phyloP scores from a whole-genome alignment of 2,797 vertebrate species.

The Acropternis orthonyx region DNA sequence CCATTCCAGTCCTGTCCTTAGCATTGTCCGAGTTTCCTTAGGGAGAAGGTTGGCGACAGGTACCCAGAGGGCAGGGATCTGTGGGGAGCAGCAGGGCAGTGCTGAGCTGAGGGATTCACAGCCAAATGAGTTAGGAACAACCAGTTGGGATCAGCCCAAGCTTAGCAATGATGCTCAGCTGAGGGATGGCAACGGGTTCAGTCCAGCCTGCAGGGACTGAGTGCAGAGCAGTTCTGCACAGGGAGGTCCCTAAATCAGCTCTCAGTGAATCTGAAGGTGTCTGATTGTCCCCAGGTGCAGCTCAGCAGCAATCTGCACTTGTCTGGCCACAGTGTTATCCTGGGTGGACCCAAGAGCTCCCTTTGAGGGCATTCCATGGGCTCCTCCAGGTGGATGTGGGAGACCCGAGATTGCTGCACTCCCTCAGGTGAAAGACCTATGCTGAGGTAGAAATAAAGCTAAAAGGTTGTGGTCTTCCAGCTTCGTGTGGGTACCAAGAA shows the following conservation, averaged over 20 bases:
- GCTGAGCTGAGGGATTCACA: accelerated
- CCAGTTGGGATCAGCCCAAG: accelerated
- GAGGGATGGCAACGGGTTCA: neutral
- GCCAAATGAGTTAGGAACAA: neutral
- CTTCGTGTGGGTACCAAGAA: neutral
- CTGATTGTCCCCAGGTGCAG: neutral
- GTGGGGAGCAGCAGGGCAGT: neutral
- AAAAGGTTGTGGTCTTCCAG: neutral
- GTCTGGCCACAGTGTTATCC: neutral
- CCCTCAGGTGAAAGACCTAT: neutral
- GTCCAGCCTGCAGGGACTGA: neutral
- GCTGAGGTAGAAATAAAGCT: neutral
- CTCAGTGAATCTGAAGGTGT: neutral
- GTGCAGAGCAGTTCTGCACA: neutral
- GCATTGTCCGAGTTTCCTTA: neutral
- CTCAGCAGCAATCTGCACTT: neutral
- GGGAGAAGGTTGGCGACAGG: neutral
- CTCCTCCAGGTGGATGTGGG: neutral
- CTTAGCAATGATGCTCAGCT: neutral
- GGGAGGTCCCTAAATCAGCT: neutral
- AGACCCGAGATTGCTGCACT: neutral
- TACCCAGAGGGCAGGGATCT: neutral
- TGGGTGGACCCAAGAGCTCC: neutral
- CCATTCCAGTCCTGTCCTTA: constrained; percentile 54
- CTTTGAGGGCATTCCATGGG: neutral